A percentile compares a stretch with the other conserved stretches of the same genome.
phyloP scores from a whole-genome alignment of 2,797 vertebrate genomes.

The Cygnus olor region DNA sequence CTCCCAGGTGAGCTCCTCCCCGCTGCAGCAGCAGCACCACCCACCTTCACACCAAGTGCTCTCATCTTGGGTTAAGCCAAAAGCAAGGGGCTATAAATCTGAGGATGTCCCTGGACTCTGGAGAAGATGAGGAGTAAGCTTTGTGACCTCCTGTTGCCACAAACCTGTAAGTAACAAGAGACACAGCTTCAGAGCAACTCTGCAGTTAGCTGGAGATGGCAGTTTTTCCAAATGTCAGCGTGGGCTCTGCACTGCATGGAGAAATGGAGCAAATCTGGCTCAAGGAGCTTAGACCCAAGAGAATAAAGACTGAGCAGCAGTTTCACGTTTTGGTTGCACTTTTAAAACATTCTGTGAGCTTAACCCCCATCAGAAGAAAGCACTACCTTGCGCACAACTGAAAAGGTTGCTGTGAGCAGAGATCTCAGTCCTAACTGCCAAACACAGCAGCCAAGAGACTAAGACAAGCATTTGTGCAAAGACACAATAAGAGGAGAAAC shows the following conservation, averaged over 20 bases:
- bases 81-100: neutral
- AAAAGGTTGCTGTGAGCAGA: neutral
- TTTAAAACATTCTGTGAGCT: neutral
- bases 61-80: neutral
- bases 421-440: neutral
- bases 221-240: neutral
- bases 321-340: neutral
- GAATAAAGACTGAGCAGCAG: neutral
- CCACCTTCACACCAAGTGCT: neutral
- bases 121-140: neutral
- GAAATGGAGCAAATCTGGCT: neutral
- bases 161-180: neutral
- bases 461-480: neutral
- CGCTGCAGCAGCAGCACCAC: neutral
- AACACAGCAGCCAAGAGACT: neutral
- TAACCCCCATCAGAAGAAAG: neutral
- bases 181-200: neutral
- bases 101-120: neutral
- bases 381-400: neutral
- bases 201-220: neutral
- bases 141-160: neutral
- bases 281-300: neutral
- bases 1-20: neutral
- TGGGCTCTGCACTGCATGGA: rapidly evolving
- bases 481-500: neutral